Conservation (phyloP, 2,113 vertebrate species). For the Ceyx melanurus region DNA sequence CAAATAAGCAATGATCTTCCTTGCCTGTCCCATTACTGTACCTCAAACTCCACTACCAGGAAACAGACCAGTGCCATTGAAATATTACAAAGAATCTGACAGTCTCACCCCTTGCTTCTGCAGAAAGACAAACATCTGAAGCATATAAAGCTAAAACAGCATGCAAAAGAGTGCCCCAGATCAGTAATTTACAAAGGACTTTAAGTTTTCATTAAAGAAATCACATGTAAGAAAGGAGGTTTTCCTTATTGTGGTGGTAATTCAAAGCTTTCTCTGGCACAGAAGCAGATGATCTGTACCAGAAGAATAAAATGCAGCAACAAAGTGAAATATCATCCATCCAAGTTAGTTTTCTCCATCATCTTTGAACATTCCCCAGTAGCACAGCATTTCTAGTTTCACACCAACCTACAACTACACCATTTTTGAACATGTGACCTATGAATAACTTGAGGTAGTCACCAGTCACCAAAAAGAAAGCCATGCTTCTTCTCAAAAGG, state of each 20-base stretch:
- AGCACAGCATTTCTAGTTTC: not conserved
- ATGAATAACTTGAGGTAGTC: not conserved
- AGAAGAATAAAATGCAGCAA: not conserved
- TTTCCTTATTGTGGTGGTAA: not conserved
- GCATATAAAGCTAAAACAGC: not conserved
- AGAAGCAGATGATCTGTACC: not conserved
- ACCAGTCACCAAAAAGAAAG: conserved; percentile 22
- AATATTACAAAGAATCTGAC: not conserved
- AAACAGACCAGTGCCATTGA: not conserved
- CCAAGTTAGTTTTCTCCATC: not conserved
- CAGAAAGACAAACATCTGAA: conserved; percentile 4
- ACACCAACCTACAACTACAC: not conserved
- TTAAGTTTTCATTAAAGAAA: not conserved
- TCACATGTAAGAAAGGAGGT: not conserved
- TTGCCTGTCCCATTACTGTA: not conserved
- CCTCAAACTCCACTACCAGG: not conserved
- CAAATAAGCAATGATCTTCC: not conserved
- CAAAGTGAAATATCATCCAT: not conserved
- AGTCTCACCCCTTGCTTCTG: not conserved
- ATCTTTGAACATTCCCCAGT: not conserved
- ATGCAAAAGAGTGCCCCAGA: not conserved
- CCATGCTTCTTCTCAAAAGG: conserved; percentile 25
- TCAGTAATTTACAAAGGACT: not conserved
- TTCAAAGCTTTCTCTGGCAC: not conserved
- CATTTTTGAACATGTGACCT: not conserved